Evolutionary conservation across 1,140 invertebrate genomes (phyloP).

Genomic region (Grapholita molesta): DNA sequence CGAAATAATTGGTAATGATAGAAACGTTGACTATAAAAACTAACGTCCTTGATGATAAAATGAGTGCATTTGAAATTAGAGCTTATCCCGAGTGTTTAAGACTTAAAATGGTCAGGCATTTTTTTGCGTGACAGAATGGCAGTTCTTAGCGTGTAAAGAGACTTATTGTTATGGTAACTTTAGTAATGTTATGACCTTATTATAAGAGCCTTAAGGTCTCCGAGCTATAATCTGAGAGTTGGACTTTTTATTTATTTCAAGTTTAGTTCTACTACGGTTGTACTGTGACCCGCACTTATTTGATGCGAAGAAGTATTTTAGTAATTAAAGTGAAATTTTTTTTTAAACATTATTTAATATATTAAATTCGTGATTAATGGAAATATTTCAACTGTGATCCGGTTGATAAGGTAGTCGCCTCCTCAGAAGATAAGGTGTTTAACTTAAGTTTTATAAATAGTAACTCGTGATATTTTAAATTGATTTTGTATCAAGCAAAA

Average conservation of each 20-base stretch:
- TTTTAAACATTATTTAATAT: not conserved
- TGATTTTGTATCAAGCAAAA: no score
- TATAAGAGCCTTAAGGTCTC: not conserved
- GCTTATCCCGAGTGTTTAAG: not conserved
- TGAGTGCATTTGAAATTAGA: not conserved
- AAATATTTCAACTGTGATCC: no score
- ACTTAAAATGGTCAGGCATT: not conserved
- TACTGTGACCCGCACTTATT: not conserved
- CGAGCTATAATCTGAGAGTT: not conserved
- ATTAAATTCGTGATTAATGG: no score
- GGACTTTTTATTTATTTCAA: not conserved
- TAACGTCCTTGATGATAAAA: not conserved
- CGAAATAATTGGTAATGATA: not conserved
- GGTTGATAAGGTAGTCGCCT: no score
- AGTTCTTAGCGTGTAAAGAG: not conserved
- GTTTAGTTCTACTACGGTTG: not conserved
- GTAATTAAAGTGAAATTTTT: not conserved
- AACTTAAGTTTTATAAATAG: no score
- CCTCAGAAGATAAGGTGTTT: no score
- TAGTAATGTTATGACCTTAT: not conserved
- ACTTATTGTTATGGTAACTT: not conserved
- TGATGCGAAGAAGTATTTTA: not conserved
- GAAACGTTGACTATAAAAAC: not conserved
- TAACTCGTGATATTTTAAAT: no score
- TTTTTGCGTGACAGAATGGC: not conserved